Conservation (phyloP, 2,888 invertebrate species). For the Hypolimnas misippus region DNA sequence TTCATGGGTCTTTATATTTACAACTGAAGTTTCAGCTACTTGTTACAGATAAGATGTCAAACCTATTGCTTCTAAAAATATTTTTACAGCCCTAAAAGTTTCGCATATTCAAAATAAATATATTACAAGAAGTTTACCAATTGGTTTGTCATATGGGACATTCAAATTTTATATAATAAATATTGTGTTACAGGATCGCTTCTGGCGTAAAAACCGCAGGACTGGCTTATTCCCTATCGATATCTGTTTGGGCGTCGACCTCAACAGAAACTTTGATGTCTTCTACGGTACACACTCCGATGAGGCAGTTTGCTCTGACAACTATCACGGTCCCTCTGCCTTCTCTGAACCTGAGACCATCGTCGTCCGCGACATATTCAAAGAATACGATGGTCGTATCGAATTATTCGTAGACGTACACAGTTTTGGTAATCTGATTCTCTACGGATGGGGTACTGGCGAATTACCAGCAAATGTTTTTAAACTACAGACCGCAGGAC, state of each 20-base stretch:
- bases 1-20: no score
- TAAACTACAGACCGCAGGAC: slow-evolving; percentile 67
- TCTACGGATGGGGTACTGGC: slow-evolving; percentile 85
- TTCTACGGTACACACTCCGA: slow-evolving; percentile 85
- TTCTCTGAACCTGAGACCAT: slow-evolving; percentile 88
- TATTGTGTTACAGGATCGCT: slow-evolving; percentile 79
- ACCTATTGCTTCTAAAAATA: no score
- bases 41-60: no score
- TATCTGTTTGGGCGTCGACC: slow-evolving; percentile 87
- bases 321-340: slow-evolving; percentile 84
- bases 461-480: slow-evolving; percentile 75
- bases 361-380: slow-evolving; percentile 83
- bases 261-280: slow-evolving; percentile 89
- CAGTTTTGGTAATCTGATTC: slow-evolving; percentile 87
- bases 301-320: slow-evolving; percentile 80
- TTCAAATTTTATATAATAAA: no score
- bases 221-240: slow-evolving; percentile 79
- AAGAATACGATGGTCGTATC: slow-evolving; percentile 70
- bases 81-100: no score
- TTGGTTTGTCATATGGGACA: no score
- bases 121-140: no score
- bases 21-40: no score
- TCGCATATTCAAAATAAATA: no score
- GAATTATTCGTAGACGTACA: slow-evolving; percentile 89
- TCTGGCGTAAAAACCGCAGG: slow-evolving; percentile 88